Evolutionary conservation across 2,113 vertebrate species (phyloP), one percentile per base, ranked within the genome.

Genomic region (Lepidothrix coronata): DNA sequence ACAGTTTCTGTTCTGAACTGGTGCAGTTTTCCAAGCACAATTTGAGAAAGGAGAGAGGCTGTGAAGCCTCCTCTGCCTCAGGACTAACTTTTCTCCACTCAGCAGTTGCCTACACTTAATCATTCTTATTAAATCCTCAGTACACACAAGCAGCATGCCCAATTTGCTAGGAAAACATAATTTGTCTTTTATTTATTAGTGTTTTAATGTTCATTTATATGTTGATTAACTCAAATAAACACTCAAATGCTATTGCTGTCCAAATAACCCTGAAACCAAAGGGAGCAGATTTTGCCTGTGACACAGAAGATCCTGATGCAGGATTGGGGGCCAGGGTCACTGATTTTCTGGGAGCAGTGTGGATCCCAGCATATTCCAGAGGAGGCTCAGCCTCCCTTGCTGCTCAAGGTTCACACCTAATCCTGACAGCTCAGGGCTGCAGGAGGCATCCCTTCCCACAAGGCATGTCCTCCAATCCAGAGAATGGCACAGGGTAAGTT

Each of bases 81-180:
- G 82, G 70, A 86, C 30, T 49, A 35, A 17, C 72, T 74, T 54
- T n/a, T 33, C 67, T 43, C 51, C 33, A 10, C 55, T 51, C 48
- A 46, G 55, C 4, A 3, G 33, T 27, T 68, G 35, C 25, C 66
- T 85, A 27, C 28, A 20, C 59, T 88, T 91, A 84, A 92, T 83
- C n/a, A 39, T 25, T 41, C 35, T 51, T 33, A 61, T 61, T 68
- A 88, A 77, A 74, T 37, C 80, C 48, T 63, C 71, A 67, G 78
- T 10, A 66, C 54, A 72, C 70, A 72, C 16, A 5, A 68, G 57
- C 52, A 91, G 24, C 74, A 65, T 37, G 81, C 81, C 77, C 17
- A 1, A 81, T 93, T 94, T 91, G 58, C 88, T 65, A 43, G 54
- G 78, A 82, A 96, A 96, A 97, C 63, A 67, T 55, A 15, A 49